Percentiles rank a stretch among this genome's conserved stretches.
phyloP scores from a whole-genome alignment of 2,113 vertebrate genomes.

The Cyanoderma ruficeps region DNA sequence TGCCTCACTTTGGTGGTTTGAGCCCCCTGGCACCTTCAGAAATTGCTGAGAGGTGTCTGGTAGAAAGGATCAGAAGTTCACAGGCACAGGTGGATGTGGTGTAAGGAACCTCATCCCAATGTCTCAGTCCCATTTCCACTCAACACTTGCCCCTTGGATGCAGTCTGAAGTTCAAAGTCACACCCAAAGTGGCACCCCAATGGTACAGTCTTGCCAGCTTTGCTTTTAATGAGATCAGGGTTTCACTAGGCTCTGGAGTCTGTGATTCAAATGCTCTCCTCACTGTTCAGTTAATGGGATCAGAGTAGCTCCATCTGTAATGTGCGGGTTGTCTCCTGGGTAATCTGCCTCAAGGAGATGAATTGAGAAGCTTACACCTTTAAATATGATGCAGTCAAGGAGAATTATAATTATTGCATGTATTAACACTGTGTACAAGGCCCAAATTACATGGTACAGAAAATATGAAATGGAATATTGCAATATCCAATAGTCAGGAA shows the following conservation, averaged over 20 bases:
- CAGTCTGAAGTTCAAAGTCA: slow-evolving; percentile 31
- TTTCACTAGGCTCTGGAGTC: slow-evolving; percentile 64
- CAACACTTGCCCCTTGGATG: background rate
- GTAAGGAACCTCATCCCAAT: background rate
- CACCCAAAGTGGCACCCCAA: slow-evolving; percentile 43
- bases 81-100: background rate
- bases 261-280: slow-evolving; percentile 56
- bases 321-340: slow-evolving; percentile 61
- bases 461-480: slow-evolving; percentile 26
- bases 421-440: slow-evolving; percentile 55
- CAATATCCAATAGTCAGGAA: background rate
- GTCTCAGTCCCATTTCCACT: slow-evolving; percentile 25
- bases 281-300: slow-evolving; percentile 70
- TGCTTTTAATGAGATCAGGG: slow-evolving; percentile 69
- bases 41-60: slow-evolving; percentile 16
- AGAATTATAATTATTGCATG: slow-evolving; percentile 74
- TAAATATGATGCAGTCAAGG: slow-evolving; percentile 73
- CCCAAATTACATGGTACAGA: slow-evolving; percentile 52
- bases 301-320: slow-evolving; percentile 66
- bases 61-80: slow-evolving; percentile 41
- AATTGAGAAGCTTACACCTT: slow-evolving; percentile 68
- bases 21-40: slow-evolving; percentile 4
- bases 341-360: slow-evolving; percentile 71
- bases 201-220: slow-evolving; percentile 33
- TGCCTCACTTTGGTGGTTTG: slow-evolving; percentile 33